Evolutionary conservation across 2,797 vertebrate genomes (phyloP).

Genomic region (Geotrypetes seraphini): DNA sequence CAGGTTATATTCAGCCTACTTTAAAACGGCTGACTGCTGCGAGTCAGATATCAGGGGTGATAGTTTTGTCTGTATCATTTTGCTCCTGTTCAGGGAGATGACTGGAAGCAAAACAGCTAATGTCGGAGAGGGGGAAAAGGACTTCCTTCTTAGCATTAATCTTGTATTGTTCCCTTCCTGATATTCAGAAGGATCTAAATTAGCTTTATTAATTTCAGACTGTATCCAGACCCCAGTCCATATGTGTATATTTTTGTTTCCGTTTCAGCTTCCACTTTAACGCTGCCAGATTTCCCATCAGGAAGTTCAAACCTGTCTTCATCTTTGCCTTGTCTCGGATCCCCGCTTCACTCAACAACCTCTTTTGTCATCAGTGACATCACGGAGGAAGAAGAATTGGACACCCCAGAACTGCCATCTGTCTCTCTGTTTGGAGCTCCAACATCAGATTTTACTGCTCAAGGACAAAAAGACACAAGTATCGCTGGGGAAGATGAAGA

Average conservation of each 20-base stretch:
- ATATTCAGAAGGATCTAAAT: no score
- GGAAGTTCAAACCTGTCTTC: constrained; percentile 90
- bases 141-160: background rate
- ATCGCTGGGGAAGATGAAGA: constrained; percentile 84
- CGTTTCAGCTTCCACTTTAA: constrained; percentile 53
- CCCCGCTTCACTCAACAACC: constrained; percentile 79
- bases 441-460: constrained; percentile 75
- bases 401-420: constrained; percentile 73
- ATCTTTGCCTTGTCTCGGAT: constrained; percentile 84
- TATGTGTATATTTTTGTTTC: constrained; percentile 11
- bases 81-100: no score
- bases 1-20: no score
- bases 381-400: constrained; percentile 86
- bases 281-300: constrained; percentile 85
- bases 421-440: constrained; percentile 76
- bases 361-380: constrained; percentile 97
- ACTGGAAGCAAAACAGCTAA: no score
- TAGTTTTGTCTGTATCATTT: no score
- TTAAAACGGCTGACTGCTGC: no score
- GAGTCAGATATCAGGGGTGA: no score
- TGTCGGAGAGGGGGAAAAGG: background rate
- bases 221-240: background rate
- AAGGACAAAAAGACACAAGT: constrained; percentile 45
- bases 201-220: background rate
- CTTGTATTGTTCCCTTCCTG: background rate